A percentile compares a stretch with the other conserved stretches of the same genome.
These are phyloP conservation scores for Actias luna DNA, from an alignment of 2,888 invertebrate species.

Conservation along the genomic window DNA sequence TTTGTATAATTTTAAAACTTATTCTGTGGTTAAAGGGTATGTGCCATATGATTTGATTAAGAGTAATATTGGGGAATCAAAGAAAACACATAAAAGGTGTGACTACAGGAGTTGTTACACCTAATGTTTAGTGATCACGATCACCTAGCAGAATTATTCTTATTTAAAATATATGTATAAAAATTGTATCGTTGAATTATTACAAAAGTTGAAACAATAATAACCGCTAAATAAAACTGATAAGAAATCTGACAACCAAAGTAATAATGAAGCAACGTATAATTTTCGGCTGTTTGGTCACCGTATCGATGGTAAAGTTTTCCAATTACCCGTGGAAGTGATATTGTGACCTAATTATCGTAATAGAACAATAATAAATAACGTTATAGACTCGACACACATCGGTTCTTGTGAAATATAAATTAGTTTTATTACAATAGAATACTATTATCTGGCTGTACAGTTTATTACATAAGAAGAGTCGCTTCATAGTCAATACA, in stretches of 20 bases:
- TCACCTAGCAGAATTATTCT: not conserved
- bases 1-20: too few species aligned
- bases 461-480: too few species aligned
- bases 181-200: slow-evolving; percentile 31
- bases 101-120: too few species aligned
- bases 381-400: slow-evolving; percentile 44
- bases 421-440: not conserved
- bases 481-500: too few species aligned
- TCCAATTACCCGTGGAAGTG: slow-evolving; percentile 66
- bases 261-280: slow-evolving; percentile 62
- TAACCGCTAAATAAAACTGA: slow-evolving; percentile 66
- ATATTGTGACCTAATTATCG: slow-evolving; percentile 50
- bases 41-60: too few species aligned
- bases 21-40: not conserved
- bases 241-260: slow-evolving; percentile 58
- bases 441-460: too few species aligned
- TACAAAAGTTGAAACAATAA: slow-evolving; percentile 76
- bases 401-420: slow-evolving; percentile 8
- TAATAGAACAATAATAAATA: slow-evolving; percentile 52
- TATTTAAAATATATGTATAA: not conserved
- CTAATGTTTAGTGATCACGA: too few species aligned
- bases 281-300: slow-evolving; percentile 67
- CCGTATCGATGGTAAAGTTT: slow-evolving; percentile 73
- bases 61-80: too few species aligned
- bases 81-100: too few species aligned